Evolutionary conservation across 2,113 vertebrate species (phyloP), one percentile per base, ranked within the genome.

Genomic region (Amazona vittata): DNA sequence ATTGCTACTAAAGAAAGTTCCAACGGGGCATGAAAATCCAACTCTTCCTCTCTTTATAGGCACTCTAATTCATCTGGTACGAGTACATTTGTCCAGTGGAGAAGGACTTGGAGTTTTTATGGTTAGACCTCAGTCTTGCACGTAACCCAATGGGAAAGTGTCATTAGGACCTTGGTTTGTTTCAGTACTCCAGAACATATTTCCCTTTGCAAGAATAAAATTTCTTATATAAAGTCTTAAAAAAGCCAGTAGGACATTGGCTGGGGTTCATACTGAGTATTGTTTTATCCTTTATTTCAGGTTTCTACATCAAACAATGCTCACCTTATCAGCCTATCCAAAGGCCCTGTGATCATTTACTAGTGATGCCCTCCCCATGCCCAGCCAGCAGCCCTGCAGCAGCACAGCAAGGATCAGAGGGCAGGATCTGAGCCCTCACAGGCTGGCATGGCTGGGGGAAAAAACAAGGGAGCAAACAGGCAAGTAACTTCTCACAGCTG

Each of bases 401-500:
- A 60, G 63, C 44, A 83, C 19, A 33, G 33, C 25, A 53, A 33
- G 39, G 50, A 79, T 17, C 14, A 7, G 4, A 55, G 47, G 83
- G 81, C 60, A 86, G 69, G 35, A 33, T 20, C n/a, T 5, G 43
- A 81, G 59, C n/a, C 68, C 77, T 39, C 6, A 4, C 31, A 87
- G 46, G 62, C 75, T 93, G 67, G 47, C 43, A 55, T 1, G 35
- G 55, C 35, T 37, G 64, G 15, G 47, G 35, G 5, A 64, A 76
- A 69, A 53, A 69, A 53, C 9, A 11, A 78, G 5, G 47, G 16
- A 92, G 60, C 1, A 0, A 90, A 65, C 65, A 91, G 57, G 65
- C 83, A 57, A 82, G 57, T 52, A 49, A 20, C 89, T 91, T 88
- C 83, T 96, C 89, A 94, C 94, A 97, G 96, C 93, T 97, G 95